These are phyloP conservation scores for Zosterops pallidus DNA, from an alignment of 2,113 vertebrate species.

Conservation along the genomic window DNA sequence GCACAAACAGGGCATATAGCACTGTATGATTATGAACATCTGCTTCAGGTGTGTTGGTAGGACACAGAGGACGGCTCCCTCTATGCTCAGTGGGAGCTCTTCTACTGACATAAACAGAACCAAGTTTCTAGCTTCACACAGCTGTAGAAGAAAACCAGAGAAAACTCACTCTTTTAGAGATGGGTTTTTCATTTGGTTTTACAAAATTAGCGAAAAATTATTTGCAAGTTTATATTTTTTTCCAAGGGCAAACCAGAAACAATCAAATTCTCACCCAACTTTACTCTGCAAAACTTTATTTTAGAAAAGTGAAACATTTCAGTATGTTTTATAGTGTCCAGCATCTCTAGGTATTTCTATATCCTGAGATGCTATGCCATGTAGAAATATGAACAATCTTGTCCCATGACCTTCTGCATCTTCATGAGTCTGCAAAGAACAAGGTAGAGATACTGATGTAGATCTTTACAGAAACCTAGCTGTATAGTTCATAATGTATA, in stretches of 20 bases:
- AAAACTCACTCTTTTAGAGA: background rate
- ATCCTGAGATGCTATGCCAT: background rate
- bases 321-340: background rate
- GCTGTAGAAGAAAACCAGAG: background rate
- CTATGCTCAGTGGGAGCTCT: background rate
- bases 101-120: background rate
- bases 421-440: background rate
- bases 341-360: background rate
- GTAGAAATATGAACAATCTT: background rate
- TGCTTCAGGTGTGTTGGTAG: background rate
- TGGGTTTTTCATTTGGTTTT: background rate
- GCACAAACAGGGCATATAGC: background rate
- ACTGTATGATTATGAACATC: background rate
- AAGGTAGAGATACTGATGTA: background rate
- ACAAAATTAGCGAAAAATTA: background rate
- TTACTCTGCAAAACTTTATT: background rate
- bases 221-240: background rate
- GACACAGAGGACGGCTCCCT: background rate
- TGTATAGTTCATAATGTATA: background rate
- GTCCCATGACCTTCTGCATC: background rate
- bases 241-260: background rate
- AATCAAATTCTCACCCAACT: background rate
- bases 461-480: background rate
- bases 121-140: background rate
- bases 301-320: background rate